These are phyloP conservation scores for Mactra quadrangularis DNA, from an alignment of 1,140 invertebrate genomes.

Conservation along the genomic window DNA sequence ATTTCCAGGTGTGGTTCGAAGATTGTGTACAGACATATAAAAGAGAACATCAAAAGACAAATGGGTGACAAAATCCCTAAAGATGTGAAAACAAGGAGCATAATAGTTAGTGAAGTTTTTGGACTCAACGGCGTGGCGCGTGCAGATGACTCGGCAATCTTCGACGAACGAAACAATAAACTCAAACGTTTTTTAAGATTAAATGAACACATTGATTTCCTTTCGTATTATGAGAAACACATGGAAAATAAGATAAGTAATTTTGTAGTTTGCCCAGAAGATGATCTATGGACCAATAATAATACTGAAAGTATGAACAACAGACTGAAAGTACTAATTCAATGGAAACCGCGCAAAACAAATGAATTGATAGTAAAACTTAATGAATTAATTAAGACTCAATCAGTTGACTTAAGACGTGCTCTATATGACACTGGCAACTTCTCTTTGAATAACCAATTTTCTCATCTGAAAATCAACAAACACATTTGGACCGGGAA, in stretches of 20 bases:
- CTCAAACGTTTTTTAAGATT: neutral
- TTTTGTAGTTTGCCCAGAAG: neutral
- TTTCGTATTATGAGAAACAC: conserved; percentile 1
- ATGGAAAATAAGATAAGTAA: conserved; percentile 13
- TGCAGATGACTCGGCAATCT: neutral
- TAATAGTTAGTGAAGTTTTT: conserved; percentile 7
- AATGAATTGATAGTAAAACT: neutral
- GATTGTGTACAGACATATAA: conserved; percentile 59
- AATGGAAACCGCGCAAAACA: conserved; percentile 10
- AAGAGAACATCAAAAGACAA: conserved; percentile 41
- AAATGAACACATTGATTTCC: conserved; percentile 3
- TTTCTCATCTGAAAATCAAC: too few relatives aligned
- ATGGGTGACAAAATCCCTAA: neutral
- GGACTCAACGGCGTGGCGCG: conserved; percentile 10
- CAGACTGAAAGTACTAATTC: conserved; percentile 1
- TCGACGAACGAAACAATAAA: neutral
- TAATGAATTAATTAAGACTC: neutral
- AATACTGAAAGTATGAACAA: conserved; percentile 37
- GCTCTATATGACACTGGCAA: too few relatives aligned
- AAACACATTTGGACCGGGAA: too few relatives aligned
- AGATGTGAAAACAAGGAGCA: neutral
- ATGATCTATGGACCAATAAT: conserved; percentile 31
- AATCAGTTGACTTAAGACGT: too few relatives aligned
- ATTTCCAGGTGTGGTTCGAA: conserved; percentile 10
- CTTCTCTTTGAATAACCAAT: too few relatives aligned